These are phyloP conservation scores for Chloebia gouldiae DNA, from an alignment of 2,113 vertebrate species.

Conservation along the genomic window DNA sequence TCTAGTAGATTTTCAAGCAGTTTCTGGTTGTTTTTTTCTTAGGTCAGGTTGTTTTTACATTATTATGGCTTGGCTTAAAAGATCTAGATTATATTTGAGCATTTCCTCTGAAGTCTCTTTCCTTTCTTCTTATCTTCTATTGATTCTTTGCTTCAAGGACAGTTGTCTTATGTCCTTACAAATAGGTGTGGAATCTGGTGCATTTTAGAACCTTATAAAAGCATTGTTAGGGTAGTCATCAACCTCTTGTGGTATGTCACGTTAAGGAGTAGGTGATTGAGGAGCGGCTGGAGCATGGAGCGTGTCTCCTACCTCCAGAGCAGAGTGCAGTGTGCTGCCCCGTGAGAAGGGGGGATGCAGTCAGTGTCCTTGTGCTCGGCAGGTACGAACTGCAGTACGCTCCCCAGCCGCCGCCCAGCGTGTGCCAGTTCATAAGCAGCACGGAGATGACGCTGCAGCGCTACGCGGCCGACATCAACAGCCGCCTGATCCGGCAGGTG, in stretches of 20 bases:
- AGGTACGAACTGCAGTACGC: constrained; percentile 94
- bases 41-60: not conserved
- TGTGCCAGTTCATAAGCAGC: constrained; percentile 87
- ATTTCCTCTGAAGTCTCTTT: not conserved
- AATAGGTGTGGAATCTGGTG: accelerated
- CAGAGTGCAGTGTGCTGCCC: not conserved
- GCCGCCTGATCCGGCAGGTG: constrained; percentile 84
- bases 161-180: not conserved
- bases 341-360: accelerated
- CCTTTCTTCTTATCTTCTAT: not conserved
- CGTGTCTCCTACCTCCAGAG: not conserved
- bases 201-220: not conserved
- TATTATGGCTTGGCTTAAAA: not conserved
- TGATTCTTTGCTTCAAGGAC: not conserved
- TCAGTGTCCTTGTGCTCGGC: not conserved
- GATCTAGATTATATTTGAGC: not conserved
- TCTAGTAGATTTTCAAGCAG: not conserved
- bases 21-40: not conserved
- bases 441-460: constrained; percentile 91
- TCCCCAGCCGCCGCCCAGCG: constrained; percentile 82
- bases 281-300: not conserved
- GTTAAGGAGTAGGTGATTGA: too few species aligned
- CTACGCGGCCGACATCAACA: constrained; percentile 88
- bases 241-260: not conserved
- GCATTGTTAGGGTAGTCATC: not conserved